Conservation (phyloP, 2,113 vertebrate species). For the Galbula dea region DNA sequence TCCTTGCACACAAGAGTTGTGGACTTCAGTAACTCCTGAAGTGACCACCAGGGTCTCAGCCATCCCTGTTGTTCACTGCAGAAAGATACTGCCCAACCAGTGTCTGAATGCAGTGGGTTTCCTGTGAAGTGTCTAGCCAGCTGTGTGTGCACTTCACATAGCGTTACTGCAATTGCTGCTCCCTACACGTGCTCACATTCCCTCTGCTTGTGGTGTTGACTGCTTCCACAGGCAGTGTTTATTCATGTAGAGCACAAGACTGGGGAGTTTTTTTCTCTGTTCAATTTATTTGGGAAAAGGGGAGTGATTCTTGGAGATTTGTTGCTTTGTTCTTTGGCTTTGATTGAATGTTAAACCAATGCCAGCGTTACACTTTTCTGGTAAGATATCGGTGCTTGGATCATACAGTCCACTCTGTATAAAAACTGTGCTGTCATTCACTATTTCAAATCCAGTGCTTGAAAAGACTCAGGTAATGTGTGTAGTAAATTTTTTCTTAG, state of each 20-base stretch:
- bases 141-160: too few relatives aligned
- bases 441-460: neutral
- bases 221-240: neutral
- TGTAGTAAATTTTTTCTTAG: neutral
- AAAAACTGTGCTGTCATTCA: neutral
- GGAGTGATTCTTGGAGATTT: neutral
- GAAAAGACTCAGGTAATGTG: neutral
- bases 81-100: neutral
- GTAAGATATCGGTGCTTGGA: neutral
- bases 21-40: neutral
- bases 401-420: neutral
- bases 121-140: neutral
- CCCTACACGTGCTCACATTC: neutral
- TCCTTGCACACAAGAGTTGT: neutral
- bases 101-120: neutral
- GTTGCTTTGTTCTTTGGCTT: neutral
- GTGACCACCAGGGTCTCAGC: neutral
- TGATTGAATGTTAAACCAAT: neutral
- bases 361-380: neutral
- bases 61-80: neutral
- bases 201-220: neutral
- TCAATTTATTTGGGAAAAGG: neutral
- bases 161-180: neutral
- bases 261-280: neutral
- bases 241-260: neutral